Base-by-base conservation (phyloP, 1,140 invertebrate species). In the Papilio helenus region DNA sequence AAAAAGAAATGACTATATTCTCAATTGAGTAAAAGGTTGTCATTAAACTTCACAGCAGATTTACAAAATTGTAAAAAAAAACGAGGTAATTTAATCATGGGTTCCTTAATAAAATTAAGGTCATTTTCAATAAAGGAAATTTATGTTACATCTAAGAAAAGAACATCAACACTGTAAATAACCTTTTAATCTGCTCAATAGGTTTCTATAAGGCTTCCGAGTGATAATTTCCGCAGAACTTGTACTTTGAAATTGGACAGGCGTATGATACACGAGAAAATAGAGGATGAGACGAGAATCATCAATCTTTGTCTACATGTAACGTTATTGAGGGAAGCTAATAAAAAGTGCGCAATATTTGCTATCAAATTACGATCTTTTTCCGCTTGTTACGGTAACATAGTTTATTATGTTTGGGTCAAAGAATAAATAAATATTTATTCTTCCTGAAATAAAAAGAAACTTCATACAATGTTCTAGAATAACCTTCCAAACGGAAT, bases 271-370 rank as follows among this genome's bases (percentile, higher is more conserved):
- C 61, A 29, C 26, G 88, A 88, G 87, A 87, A 92, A 92, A 92
- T 90, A 92, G 92, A 92, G 87, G 89, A 84, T 90, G 88, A 91
- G 89, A 91, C 83, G 86, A 89, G 89, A 86, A 90, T 90, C 90
- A 93, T 93, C 90, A 93, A 92, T 93, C 91, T 92, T 80, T 78
- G 71, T 74, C 80, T 81, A 42, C 39, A 72, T 20, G 68, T 71
- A 71, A 72, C 39, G 29, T 77, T 72, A 42, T 72, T 44, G 42
- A 65, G 61, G 61, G 23, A 29, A 29, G 23, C 23, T 65, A 26
- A 65, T 65, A 65, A 65, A 65, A 65, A 65, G 12, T 29, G 26
- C 61, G 61, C 61, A 34, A 65, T 65, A 65, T 29, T 65, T 65
- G 61, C 61, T 65, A 65, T 65, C 61, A 65, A 65, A 65, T 65